Percentiles rank a stretch among this genome's conserved stretches.
phyloP scores from a whole-genome alignment of 2,888 invertebrate species.

The Eupithecia tripunctaria region DNA sequence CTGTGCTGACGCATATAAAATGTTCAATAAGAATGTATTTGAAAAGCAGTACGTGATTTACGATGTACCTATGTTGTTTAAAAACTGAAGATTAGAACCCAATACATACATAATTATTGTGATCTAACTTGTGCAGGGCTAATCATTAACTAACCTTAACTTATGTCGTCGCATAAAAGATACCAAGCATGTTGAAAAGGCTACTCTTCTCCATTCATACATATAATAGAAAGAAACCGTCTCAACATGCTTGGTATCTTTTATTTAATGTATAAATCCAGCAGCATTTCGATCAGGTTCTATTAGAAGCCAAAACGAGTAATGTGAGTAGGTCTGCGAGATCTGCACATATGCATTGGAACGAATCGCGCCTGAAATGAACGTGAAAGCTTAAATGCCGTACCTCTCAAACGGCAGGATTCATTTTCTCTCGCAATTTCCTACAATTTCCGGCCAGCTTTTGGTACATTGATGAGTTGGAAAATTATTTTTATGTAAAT shows the following conservation, averaged over 20 bases:
- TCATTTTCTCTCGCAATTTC: slow-evolving; percentile 84
- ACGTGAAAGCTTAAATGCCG: slow-evolving; percentile 55
- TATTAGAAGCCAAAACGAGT: neutral
- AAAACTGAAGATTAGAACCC: neutral
- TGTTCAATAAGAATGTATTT: neutral
- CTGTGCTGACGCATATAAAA: neutral
- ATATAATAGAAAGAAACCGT: neutral
- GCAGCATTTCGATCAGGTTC: neutral
- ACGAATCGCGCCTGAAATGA: slow-evolving; percentile 26
- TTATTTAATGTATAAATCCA: neutral
- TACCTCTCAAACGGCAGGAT: slow-evolving; percentile 77
- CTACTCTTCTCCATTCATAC: neutral
- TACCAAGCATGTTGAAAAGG: neutral
- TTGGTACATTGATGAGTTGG: slow-evolving; percentile 73
- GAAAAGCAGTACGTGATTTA: slow-evolving; percentile 20
- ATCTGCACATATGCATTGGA: slow-evolving; percentile 29
- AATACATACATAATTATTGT: neutral
- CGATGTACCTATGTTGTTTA: neutral
- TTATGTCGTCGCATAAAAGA: neutral
- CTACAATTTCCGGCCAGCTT: slow-evolving; percentile 83
- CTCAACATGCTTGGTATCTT: neutral
- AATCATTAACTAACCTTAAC: neutral
- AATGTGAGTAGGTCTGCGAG: slow-evolving; percentile 1
- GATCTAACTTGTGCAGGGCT: neutral
- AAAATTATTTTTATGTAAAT: slow-evolving; percentile 71